Conservation (phyloP, 2,113 vertebrate species). For the Hemichromis elongatus region DNA sequence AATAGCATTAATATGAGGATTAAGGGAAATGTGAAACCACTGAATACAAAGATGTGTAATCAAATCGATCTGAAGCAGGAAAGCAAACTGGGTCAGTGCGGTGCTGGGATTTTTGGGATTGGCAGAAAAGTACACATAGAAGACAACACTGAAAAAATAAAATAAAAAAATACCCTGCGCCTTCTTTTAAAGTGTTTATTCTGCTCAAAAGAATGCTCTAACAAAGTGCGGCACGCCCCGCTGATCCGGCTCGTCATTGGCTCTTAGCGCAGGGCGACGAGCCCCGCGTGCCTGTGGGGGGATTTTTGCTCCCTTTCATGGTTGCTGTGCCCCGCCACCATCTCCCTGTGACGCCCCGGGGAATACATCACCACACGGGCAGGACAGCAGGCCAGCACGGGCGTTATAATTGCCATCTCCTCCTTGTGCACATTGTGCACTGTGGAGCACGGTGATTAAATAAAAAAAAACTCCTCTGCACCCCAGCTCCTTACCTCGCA, state of each 20-base stretch:
- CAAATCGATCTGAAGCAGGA: constrained; percentile 17
- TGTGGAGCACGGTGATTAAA: constrained; percentile 70
- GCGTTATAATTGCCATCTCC: constrained; percentile 76
- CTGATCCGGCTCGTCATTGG: constrained; percentile 14
- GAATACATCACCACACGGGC: constrained; percentile 57
- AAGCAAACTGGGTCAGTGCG: constrained; percentile 44
- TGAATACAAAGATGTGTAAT: constrained; percentile 38
- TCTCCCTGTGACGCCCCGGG: constrained; percentile 55
- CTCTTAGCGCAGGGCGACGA: constrained; percentile 8
- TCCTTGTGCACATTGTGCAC: constrained; percentile 52
- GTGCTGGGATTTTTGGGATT: constrained; percentile 9
- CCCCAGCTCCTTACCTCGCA: constrained; percentile 68
- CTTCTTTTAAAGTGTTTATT: constrained; percentile 42
- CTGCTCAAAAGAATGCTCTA: constrained; percentile 24
- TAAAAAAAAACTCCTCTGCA: constrained; percentile 54
- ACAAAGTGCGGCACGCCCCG: constrained; percentile 23
- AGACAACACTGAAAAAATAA: not conserved
- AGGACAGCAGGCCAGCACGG: constrained; percentile 64
- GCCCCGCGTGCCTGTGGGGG: constrained; percentile 25
- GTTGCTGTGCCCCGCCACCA: constrained; percentile 39
- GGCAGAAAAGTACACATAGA: constrained; percentile 28
- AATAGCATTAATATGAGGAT: constrained; percentile 5
- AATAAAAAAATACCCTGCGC: not conserved
- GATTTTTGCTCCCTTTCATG: constrained; percentile 61
- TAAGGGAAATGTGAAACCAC: constrained; percentile 20